Evolutionary conservation across 2,888 invertebrate genomes (phyloP).

Genomic region (Sabellastarte sp.): DNA sequence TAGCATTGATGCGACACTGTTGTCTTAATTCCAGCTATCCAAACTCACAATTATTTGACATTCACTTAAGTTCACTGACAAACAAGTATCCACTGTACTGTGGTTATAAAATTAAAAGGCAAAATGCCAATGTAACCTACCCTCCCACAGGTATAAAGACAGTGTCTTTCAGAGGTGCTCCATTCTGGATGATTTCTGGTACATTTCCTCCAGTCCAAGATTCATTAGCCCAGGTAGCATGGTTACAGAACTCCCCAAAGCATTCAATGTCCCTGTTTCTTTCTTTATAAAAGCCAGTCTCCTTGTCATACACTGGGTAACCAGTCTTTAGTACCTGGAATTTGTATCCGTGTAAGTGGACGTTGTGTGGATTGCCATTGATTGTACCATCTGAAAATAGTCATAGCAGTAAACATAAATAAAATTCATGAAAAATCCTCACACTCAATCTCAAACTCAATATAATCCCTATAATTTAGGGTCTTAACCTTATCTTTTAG

Average conservation of each 20-base stretch:
- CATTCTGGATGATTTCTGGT: constrained; percentile 8
- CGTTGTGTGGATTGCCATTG: neutral
- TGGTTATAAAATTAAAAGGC: no score
- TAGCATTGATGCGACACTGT: no score
- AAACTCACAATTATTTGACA: no score
- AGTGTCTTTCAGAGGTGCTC: constrained; percentile 46
- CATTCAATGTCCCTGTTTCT: neutral
- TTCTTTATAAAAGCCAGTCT: neutral
- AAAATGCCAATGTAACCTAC: no score
- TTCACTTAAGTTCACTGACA: no score
- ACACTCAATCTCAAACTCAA: no score
- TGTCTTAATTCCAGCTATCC: no score
- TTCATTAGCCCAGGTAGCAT: constrained; percentile 14
- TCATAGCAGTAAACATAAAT: no score
- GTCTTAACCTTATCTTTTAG: no score
- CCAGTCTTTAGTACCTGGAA: neutral
- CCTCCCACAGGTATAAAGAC: constrained; percentile 52
- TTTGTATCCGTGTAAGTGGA: neutral
- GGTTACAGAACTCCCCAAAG: neutral
- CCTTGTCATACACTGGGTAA: neutral
- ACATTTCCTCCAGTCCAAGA: constrained; percentile 15
- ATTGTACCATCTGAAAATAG: neutral
- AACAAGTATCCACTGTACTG: no score
- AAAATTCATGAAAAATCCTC: no score
- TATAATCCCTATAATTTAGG: no score